A percentile compares a stretch with the other conserved stretches of the same genome.
phyloP scores from a whole-genome alignment of 2,888 invertebrate genomes.

The Hololepta plana region DNA sequence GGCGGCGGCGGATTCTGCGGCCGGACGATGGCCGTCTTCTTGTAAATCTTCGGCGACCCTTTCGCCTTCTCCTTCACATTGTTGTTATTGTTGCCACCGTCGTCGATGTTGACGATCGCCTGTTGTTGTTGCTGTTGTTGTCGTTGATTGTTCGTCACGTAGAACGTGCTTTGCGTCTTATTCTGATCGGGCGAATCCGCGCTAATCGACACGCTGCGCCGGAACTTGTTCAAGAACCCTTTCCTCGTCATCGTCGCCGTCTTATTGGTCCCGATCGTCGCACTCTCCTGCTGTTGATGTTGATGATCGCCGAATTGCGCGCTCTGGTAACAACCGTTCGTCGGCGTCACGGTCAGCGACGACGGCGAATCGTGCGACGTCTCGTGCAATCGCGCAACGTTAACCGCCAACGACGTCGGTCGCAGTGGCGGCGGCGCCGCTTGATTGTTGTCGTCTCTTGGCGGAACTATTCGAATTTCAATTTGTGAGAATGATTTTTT shows the following conservation, averaged over 20 bases:
- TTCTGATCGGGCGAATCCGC: slow-evolving; percentile 19
- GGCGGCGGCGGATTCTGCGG: slow-evolving; percentile 26
- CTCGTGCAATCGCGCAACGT: no score
- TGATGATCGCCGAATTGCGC: slow-evolving; percentile 8
- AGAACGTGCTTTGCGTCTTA: slow-evolving; percentile 47
- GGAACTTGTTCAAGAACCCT: slow-evolving; percentile 33
- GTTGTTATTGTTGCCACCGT: no score
- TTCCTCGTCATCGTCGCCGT: slow-evolving; percentile 12
- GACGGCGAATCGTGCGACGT: no score
- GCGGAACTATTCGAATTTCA: no score
- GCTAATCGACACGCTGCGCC: slow-evolving; percentile 28
- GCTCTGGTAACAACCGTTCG: slow-evolving; percentile 9
- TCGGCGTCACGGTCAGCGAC: background rate
- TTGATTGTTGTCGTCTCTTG: no score
- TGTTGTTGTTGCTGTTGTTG: slow-evolving; percentile 14
- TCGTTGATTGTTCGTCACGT: slow-evolving; percentile 48
- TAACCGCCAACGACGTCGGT: no score
- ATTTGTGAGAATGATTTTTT: slow-evolving; percentile 1
- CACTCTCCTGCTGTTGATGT: no score
- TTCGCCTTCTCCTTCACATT: slow-evolving; percentile 27
- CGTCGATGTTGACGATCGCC: slow-evolving; percentile 9
- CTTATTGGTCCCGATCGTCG: slow-evolving; percentile 8
- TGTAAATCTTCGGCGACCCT: slow-evolving; percentile 10
- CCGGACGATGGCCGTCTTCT: slow-evolving; percentile 7
- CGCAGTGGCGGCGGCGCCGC: no score